A percentile compares a stretch with the other conserved stretches of the same genome.
These are phyloP conservation scores for Lamellibrachia luymesi DNA, from an alignment of 1,140 invertebrate genomes.

Conservation along the genomic window DNA sequence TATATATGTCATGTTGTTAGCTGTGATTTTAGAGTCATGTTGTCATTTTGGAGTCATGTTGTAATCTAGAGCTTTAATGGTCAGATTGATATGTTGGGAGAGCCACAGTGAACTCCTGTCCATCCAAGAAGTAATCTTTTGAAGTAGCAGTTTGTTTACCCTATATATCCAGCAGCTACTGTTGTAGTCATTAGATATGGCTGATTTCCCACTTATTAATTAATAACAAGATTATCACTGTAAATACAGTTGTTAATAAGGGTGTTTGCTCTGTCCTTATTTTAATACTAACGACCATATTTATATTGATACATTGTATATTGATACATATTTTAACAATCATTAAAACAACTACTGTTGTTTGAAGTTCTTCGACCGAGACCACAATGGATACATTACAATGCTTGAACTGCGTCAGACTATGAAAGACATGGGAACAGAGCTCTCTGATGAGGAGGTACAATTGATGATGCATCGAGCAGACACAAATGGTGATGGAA, in stretches of 20 bases:
- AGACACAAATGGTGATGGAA: constrained; percentile 28
- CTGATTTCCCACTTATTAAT: not conserved
- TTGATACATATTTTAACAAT: not conserved
- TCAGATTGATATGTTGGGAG: too few relatives aligned
- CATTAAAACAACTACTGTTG: not conserved
- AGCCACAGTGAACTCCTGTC: too few relatives aligned
- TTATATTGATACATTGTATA: not conserved
- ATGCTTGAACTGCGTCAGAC: constrained; percentile 21
- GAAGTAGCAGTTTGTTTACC: too few relatives aligned
- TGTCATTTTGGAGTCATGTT: too few relatives aligned
- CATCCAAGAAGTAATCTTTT: too few relatives aligned
- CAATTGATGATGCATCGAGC: constrained; percentile 23
- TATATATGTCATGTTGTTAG: not conserved
- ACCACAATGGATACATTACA: constrained; percentile 26
- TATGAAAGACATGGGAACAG: constrained; percentile 24
- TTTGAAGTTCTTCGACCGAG: constrained; percentile 26
- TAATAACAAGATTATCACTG: not conserved
- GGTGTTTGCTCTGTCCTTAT: not conserved
- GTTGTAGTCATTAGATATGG: too few relatives aligned
- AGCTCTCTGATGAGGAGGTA: constrained; percentile 24
- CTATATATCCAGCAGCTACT: too few relatives aligned
- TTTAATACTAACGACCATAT: not conserved
- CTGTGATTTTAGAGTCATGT: too few relatives aligned
- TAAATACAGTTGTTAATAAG: not conserved
- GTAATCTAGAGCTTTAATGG: too few relatives aligned